Percentiles rank a stretch among this genome's conserved stretches.
These are phyloP conservation scores for Ariopsis seemanni DNA, from an alignment of 2,113 vertebrate genomes.

Conservation along the genomic window DNA sequence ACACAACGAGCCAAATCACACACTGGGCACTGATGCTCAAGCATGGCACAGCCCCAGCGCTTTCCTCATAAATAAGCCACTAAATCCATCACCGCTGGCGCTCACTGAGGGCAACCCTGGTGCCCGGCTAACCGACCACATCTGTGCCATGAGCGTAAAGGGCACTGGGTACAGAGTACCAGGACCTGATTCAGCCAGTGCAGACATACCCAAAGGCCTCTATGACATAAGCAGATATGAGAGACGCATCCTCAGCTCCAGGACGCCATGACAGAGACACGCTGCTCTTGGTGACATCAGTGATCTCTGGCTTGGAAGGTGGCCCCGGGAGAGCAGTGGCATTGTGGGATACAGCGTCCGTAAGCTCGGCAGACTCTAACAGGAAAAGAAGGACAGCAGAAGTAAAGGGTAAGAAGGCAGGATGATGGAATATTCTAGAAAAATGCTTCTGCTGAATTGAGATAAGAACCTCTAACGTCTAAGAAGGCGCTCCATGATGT, in stretches of 20 bases:
- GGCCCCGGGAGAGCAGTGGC: slow-evolving; percentile 92
- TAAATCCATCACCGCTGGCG: slow-evolving; percentile 32
- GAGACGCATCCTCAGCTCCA: slow-evolving; percentile 81
- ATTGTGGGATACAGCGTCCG: slow-evolving; percentile 86
- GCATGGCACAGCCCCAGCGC: slow-evolving; percentile 33
- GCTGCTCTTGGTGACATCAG: slow-evolving; percentile 94
- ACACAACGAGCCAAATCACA: slow-evolving; percentile 38
- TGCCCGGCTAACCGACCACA: slow-evolving; percentile 54
- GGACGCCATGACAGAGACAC: slow-evolving; percentile 95
- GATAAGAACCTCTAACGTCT: slow-evolving; percentile 86
- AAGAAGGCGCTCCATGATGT: slow-evolving; percentile 96
- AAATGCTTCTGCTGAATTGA: not conserved
- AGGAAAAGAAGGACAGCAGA: slow-evolving; percentile 24
- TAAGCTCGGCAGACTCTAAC: slow-evolving; percentile 83
- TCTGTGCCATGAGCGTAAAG: slow-evolving; percentile 38
- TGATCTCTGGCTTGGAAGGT: slow-evolving; percentile 96
- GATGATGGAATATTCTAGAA: slow-evolving; percentile 50
- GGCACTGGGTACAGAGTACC: slow-evolving; percentile 55
- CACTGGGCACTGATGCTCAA: slow-evolving; percentile 34
- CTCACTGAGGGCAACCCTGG: slow-evolving; percentile 17
- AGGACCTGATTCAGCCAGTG: slow-evolving; percentile 62
- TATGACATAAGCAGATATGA: slow-evolving; percentile 89
- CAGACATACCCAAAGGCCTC: slow-evolving; percentile 91
- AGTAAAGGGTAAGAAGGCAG: not conserved
- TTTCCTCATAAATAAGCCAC: slow-evolving; percentile 40